Base-by-base conservation (phyloP, 2,888 invertebrate species). In the Drosophila antonietae region DNA sequence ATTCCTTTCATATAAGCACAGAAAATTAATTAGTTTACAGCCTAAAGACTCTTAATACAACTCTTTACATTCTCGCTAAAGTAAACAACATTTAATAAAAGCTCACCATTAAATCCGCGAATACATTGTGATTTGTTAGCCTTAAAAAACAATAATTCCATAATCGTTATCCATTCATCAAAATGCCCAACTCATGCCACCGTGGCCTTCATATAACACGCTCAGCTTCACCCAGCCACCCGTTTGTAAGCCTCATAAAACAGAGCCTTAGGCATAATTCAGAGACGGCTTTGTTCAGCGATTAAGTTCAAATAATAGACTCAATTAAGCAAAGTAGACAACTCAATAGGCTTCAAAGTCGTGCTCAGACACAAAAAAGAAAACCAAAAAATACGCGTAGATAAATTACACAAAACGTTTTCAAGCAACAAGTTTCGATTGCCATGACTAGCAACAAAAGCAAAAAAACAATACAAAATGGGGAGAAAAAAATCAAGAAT, bases 281-380 rank as follows among this genome's bases (percentile, higher is more conserved):
- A n/a, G 58, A 67, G 61, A 59, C 46, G 69, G 56, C 82, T 82
- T 79, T 84, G 88, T 84, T 72, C 55, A 55, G 49, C 85, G 89
- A 88, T 89, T 84, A 87, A 88, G 71, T 70, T 65, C 77, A 77
- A 82, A 84, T 89, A 84, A 84, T 89, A 68, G 83, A 80, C 71
- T 74, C 89, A 84, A 84, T 84, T 84, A 84, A 84, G 71, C 85
- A 84, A 84, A 88, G 86, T 80, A 88, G 84, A 84, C 89, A 88
- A 68, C 86, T 84, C 84, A 84, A 84, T 84, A 61, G 84, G 80
- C 69, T 61, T 69, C 55, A 76, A 83, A 83, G 67, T 73, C 80
- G 68, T 62, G 74, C 66, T 53, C 31, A 12, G 46, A 58, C 58
- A 15, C 14, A 15, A 37, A 14, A 15, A 68, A 64, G 20, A 20